These are phyloP conservation scores for Apis dorsata DNA, from an alignment of 1,140 invertebrate genomes.

Conservation along the genomic window DNA sequence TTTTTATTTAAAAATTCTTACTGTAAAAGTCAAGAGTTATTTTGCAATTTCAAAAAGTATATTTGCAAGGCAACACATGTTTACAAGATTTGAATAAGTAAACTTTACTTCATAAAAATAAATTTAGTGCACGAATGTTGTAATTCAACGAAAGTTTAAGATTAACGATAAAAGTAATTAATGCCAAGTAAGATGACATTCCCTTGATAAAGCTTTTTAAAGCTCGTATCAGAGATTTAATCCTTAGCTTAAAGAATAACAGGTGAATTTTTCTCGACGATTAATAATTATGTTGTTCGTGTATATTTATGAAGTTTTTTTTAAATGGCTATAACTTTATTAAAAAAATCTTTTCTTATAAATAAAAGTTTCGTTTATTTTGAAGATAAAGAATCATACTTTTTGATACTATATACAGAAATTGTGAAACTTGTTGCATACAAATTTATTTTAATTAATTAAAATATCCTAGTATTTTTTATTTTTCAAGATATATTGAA, in stretches of 20 bases:
- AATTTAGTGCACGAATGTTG: not conserved
- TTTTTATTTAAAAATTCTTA: not conserved
- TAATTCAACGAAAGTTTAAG: not conserved
- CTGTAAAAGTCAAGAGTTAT: not conserved
- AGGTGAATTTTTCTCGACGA: not conserved
- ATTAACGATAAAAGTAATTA: slow-evolving; percentile 8
- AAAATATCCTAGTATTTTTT: no score
- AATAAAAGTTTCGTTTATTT: no score
- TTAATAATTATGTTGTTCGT: not conserved
- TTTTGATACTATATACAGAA: no score
- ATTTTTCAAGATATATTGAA: no score
- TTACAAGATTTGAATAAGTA: not conserved
- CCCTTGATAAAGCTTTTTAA: not conserved
- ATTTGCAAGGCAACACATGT: not conserved
- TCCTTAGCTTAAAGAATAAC: not conserved
- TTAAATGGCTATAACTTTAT: no score
- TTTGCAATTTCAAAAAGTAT: not conserved
- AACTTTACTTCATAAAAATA: no score
- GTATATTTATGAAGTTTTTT: not conserved
- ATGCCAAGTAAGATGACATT: not conserved
- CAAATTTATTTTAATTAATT: no score
- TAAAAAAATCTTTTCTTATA: not conserved
- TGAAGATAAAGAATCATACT: no score
- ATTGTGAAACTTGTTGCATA: no score
- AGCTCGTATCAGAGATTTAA: not conserved